Base-by-base conservation (phyloP, 2,888 invertebrate species). In the Eupithecia abbreviata region DNA sequence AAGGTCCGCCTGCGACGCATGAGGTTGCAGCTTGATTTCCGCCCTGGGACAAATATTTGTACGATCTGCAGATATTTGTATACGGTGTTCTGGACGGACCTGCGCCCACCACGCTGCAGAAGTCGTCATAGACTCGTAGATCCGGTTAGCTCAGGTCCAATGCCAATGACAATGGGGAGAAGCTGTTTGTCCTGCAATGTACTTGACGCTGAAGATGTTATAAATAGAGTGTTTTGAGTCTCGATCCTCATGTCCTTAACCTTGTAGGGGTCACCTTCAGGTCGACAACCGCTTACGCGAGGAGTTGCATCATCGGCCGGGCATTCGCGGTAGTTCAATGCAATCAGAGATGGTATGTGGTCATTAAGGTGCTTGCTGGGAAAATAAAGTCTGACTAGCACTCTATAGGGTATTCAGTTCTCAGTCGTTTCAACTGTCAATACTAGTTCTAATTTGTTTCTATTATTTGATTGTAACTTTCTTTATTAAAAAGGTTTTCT, bases 211-310 rank as follows among this genome's bases (percentile, higher is more conserved):
- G 62, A 62, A 4, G 58, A 58, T 18, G 18, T 2, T 58, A 18
- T 58, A 58, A 58, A 18, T 15, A 58, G 18, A 3, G 58, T 30
- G 58, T 30, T 62, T 62, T 30, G 30, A 30, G 10, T 30, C 30
- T 62, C 62, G 62, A 62, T 62, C 15, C 42, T 43, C 42, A 42
- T 65, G 65, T 66, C 71, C 70, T 72, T 83, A 79, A 82, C 84
- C 82, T 83, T 82, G 79, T 74, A 7, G 75, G 77, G 81, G 82
- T 83, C 82, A 84, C 84, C 84, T 84, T 82, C 55, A 67, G 82
- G 82, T 78, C 81, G n/a, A 45, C 74, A 77, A 80, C 80, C 78
- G 72, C 55, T 78, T 80, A 78, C 80, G 79, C 76, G 76, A 77
- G 74, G 41, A 62, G 74, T 83, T 83, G 82, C 83, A 81, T 83